Conservation (phyloP, 2,797 vertebrate genomes). For the Neomorphus geoffroyi region DNA sequence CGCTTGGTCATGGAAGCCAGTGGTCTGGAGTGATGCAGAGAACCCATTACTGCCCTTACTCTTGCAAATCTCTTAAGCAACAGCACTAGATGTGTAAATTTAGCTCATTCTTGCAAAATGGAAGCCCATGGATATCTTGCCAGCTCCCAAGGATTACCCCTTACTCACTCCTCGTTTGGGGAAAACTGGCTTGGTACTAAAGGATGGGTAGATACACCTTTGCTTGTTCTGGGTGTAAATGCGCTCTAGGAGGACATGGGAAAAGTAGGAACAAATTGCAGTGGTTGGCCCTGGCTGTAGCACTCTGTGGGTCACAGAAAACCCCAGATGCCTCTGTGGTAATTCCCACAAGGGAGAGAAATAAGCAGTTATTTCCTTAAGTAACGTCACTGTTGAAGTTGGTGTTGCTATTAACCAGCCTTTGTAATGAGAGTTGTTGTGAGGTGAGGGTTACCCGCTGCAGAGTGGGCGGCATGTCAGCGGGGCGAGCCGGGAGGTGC, state of each 20-base stretch:
- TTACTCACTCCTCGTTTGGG: background rate
- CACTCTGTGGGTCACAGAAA: background rate
- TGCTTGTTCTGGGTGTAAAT: background rate
- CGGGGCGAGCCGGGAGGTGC: background rate
- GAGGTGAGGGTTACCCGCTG: background rate
- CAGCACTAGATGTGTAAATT: background rate
- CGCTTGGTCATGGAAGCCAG: rapidly evolving
- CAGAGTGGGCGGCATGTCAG: background rate
- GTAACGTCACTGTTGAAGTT: background rate
- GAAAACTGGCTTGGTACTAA: background rate
- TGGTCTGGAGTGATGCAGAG: background rate
- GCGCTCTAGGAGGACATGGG: background rate
- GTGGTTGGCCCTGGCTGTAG: background rate
- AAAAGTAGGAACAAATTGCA: background rate
- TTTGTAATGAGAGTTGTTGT: background rate
- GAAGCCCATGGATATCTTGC: background rate
- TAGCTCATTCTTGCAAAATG: background rate
- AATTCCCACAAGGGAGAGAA: background rate
- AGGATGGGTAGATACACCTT: rapidly evolving
- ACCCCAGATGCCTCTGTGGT: background rate
- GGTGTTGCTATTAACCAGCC: background rate
- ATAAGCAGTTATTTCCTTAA: background rate
- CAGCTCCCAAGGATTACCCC: background rate
- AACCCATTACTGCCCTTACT: background rate
- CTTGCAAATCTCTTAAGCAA: background rate